Evolutionary conservation across 23 tunicate species (phyloP).

Genomic region (Clavelina lepadiformis): DNA sequence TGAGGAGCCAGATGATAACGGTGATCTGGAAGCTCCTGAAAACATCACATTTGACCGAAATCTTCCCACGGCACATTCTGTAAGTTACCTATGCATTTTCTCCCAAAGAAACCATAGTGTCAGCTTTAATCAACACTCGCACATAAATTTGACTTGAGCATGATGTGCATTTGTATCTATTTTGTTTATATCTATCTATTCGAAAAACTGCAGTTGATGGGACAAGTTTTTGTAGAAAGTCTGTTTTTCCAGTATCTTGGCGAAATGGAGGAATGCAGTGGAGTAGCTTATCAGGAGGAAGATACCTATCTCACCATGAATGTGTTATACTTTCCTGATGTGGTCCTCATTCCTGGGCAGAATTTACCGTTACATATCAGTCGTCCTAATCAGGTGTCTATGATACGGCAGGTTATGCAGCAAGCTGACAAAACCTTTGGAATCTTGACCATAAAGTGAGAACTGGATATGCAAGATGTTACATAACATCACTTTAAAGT

Average conservation of each 20-base stretch:
- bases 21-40: not conserved
- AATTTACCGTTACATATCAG: slow-evolving; percentile 60
- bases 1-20: too few species aligned
- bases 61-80: slow-evolving; percentile 22
- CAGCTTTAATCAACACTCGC: too few species aligned
- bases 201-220: not conserved
- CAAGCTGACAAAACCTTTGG: slow-evolving; percentile 74
- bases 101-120: too few species aligned
- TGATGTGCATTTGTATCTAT: not conserved
- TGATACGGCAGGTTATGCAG: slow-evolving; percentile 49
- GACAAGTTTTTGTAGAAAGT: not conserved
- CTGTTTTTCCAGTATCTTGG: slow-evolving; percentile 65
- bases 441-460: slow-evolving; percentile 22
- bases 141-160: too few species aligned
- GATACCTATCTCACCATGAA: slow-evolving; percentile 31
- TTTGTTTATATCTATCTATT: not conserved
- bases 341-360: slow-evolving; percentile 79
- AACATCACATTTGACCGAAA: slow-evolving; percentile 26
- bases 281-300: slow-evolving; percentile 54
- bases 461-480: not conserved
- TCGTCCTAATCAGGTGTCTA: slow-evolving; percentile 40
- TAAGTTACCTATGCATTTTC: too few species aligned
- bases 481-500: not conserved
- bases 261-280: slow-evolving; percentile 91
- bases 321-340: slow-evolving; percentile 45